Base-by-base conservation (phyloP, 2,888 invertebrate genomes). In the Melieria picta region DNA sequence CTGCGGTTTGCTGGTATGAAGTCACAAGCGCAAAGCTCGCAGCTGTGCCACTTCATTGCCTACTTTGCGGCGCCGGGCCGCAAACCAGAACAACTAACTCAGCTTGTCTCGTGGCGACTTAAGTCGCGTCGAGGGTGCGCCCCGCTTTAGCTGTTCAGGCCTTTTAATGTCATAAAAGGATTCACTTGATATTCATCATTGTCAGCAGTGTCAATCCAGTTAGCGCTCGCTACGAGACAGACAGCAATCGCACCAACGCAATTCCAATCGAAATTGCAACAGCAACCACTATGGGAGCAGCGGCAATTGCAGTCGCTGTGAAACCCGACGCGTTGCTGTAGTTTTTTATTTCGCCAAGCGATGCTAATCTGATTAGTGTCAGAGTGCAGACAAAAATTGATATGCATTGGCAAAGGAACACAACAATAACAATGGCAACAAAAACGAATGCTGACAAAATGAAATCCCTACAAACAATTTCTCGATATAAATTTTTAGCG, bases 351-450 rank as follows among this genome's bases (percentile, higher is more conserved):
- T 79, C 76, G 73, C 75, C 77, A 76, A 77, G 80, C 85, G 83
- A 84, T 85, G 84, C 84, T 85, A 85, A 85, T 85, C 84, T 83
- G 84, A 85, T 85, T 85, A 85, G 82, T 83, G 86, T 85, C 86
- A 85, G 79, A 80, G 77, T 72, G 77, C 79, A 80, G 79, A 78
- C 78, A 70, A 74, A 60, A 75, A 66, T 73, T 77, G 74, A 77
- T 77, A 77, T 78, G 74, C 77, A 76, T 66, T 77, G 71, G 62
- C 47, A 68, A 72, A n/a, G 55, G 66, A 11, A 50, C 11, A 63
- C 11, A 61, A 48, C 11, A 4, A 13, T 42, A 45, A 13, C 48
- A 48, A n/a, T 7, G 9, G 30, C 3, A 7, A 30, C 10, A 42
- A 47, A 11, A 57, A 57, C 13, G 47, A 56, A 16, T 56, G 45